Percentiles rank a stretch among this genome's conserved stretches.
Evolutionary conservation across 1,140 invertebrate genomes (phyloP).

Genomic region (Pseudomyrmex pallidus): DNA sequence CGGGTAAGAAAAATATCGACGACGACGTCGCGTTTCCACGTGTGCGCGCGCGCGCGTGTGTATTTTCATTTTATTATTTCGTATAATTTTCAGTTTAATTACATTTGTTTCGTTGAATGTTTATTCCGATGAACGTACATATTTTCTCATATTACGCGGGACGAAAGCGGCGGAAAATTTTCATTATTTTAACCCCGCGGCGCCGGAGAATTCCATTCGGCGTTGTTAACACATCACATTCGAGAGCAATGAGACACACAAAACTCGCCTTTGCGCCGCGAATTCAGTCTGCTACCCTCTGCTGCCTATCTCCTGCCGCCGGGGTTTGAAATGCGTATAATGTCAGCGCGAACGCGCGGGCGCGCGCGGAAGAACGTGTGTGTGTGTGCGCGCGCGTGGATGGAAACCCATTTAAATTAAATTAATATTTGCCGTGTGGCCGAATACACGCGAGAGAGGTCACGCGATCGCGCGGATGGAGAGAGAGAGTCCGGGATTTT

Average conservation of each 20-base stretch:
- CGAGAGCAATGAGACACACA: conserved; percentile 43
- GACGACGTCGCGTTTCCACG: too few relatives aligned
- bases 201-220: conserved; percentile 46
- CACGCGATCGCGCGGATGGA: conserved; percentile 8
- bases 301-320: neutral
- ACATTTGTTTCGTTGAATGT: conserved; percentile 33
- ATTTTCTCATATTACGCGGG: conserved; percentile 29
- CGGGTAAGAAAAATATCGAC: neutral
- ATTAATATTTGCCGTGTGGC: conserved; percentile 81
- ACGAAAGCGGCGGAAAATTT: conserved; percentile 61
- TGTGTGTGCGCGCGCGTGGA: neutral
- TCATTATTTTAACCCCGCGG: conserved; percentile 67
- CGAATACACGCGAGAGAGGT: conserved; percentile 56
- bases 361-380: conserved; percentile 22
- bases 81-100: conserved; percentile 42
- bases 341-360: conserved; percentile 29
- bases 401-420: conserved; percentile 79
- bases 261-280: conserved; percentile 27
- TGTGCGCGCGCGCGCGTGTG: neutral
- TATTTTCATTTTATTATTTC: neutral
- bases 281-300: too few relatives aligned
- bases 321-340: conserved; percentile 36
- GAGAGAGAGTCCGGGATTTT: conserved; percentile 57
- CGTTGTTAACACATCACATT: conserved; percentile 66
- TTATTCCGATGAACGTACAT: conserved; percentile 13